phyloP scores from a whole-genome alignment of 2,888 invertebrate species.

The Dicranocentrus wangi region DNA sequence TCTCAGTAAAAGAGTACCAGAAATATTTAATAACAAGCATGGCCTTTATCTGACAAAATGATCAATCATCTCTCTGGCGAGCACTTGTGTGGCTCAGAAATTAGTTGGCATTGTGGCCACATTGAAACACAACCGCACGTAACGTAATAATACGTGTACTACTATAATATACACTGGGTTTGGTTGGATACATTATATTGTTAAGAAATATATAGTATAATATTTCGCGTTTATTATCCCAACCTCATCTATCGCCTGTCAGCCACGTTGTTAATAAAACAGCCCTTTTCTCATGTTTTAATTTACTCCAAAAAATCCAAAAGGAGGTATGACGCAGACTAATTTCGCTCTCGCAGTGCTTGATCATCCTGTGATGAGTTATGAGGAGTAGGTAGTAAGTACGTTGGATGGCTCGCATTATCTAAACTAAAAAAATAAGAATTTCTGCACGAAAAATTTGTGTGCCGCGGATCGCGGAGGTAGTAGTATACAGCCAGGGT shows the following conservation, averaged over 20 bases:
- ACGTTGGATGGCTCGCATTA: too few relatives aligned
- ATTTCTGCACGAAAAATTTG: neutral
- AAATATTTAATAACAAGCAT: slow-evolving; percentile 48
- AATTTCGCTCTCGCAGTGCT: slow-evolving; percentile 37
- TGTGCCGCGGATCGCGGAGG: neutral
- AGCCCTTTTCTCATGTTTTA: slow-evolving; percentile 25
- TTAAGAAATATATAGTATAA: slow-evolving; percentile 24
- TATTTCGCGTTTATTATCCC: slow-evolving; percentile 49
- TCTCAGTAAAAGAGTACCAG: slow-evolving; percentile 33
- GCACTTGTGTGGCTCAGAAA: slow-evolving; percentile 9
- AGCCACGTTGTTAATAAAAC: slow-evolving; percentile 38
- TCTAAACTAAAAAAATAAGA: too few relatives aligned
- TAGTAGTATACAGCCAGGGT: neutral
- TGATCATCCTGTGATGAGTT: slow-evolving; percentile 29
- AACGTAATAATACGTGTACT: too few relatives aligned
- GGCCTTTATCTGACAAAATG: slow-evolving; percentile 61
- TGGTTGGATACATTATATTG: slow-evolving; percentile 44
- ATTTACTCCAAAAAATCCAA: slow-evolving; percentile 28
- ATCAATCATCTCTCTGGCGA: slow-evolving; percentile 50
- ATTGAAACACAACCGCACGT: too few relatives aligned
- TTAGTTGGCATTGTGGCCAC: slow-evolving; percentile 2
- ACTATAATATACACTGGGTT: slow-evolving; percentile 18
- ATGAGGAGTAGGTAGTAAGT: neutral
- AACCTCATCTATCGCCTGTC: slow-evolving; percentile 52
- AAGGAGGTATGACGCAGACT: slow-evolving; percentile 35